phyloP scores from a whole-genome alignment of 2,797 vertebrate genomes.

The Sebastes elongatus region DNA sequence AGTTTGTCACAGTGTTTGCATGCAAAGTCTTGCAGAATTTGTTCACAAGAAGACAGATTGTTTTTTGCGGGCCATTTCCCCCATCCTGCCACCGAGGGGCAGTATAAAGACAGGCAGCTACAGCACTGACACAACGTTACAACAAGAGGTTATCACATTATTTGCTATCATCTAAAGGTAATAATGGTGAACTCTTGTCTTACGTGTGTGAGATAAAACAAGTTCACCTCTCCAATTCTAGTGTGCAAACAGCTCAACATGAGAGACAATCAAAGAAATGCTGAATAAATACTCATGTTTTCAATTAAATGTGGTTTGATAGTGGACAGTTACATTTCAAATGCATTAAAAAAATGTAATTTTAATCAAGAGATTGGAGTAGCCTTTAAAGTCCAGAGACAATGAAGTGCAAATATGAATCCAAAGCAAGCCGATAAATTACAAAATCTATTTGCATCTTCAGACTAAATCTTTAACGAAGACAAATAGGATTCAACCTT shows the following conservation, averaged over 20 bases:
- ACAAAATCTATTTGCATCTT: slow-evolving; percentile 24
- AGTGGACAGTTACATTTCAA: slow-evolving; percentile 60
- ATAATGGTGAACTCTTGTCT: slow-evolving; percentile 45
- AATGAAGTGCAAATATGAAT: slow-evolving; percentile 50
- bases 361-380: slow-evolving; percentile 32
- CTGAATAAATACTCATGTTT: slow-evolving; percentile 61
- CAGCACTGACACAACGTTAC: slow-evolving; percentile 35
- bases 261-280: slow-evolving; percentile 34
- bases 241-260: slow-evolving; percentile 60
- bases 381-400: slow-evolving; percentile 23
- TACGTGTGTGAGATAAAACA: slow-evolving; percentile 38
- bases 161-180: slow-evolving; percentile 66
- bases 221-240: slow-evolving; percentile 52
- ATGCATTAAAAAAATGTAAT: slow-evolving; percentile 64
- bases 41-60: slow-evolving; percentile 12
- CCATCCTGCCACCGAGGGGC: slow-evolving; percentile 79
- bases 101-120: slow-evolving; percentile 75
- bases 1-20: slow-evolving; percentile 42
- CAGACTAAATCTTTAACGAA: background rate
- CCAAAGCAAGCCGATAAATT: slow-evolving; percentile 8
- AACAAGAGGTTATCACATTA: slow-evolving; percentile 65
- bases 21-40: slow-evolving; percentile 29
- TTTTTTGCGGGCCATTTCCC: slow-evolving; percentile 9
- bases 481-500: slow-evolving; percentile 13
- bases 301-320: slow-evolving; percentile 53